Evolutionary conservation across 2,113 vertebrate genomes (phyloP).

Genomic region (Tragelaphus imberbis): DNA sequence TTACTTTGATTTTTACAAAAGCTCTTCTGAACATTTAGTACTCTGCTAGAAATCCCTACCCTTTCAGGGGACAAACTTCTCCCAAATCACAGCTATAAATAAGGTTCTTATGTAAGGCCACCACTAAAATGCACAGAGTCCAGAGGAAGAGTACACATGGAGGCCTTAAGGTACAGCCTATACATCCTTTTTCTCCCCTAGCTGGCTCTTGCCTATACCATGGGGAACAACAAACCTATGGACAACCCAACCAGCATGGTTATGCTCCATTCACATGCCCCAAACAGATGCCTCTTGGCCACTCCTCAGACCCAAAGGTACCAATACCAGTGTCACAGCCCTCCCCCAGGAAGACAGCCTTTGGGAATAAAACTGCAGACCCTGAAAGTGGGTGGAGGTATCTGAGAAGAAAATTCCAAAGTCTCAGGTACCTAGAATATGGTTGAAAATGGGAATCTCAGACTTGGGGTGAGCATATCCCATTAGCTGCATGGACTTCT

Average conservation of each 20-base stretch:
- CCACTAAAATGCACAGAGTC: background rate
- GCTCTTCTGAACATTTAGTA: background rate
- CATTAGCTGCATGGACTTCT: background rate
- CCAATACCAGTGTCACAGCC: background rate
- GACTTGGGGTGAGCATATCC: background rate
- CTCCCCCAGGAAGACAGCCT: background rate
- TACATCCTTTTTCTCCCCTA: background rate
- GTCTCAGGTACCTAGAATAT: background rate
- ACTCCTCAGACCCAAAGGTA: background rate
- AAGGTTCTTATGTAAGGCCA: background rate
- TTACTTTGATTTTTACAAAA: constrained; percentile 31
- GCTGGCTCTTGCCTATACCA: background rate
- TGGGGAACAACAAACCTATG: background rate
- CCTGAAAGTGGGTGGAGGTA: background rate
- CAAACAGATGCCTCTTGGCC: background rate
- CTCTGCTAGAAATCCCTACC: background rate
- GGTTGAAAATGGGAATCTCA: background rate
- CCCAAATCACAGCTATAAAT: background rate
- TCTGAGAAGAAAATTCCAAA: background rate
- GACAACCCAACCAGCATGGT: background rate
- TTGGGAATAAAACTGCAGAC: background rate
- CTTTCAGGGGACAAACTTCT: background rate
- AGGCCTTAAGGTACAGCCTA: background rate
- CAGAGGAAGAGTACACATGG: background rate
- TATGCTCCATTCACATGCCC: background rate